Evolutionary conservation across 2,113 vertebrate species (phyloP).

Genomic region (Pluvialis apricaria): DNA sequence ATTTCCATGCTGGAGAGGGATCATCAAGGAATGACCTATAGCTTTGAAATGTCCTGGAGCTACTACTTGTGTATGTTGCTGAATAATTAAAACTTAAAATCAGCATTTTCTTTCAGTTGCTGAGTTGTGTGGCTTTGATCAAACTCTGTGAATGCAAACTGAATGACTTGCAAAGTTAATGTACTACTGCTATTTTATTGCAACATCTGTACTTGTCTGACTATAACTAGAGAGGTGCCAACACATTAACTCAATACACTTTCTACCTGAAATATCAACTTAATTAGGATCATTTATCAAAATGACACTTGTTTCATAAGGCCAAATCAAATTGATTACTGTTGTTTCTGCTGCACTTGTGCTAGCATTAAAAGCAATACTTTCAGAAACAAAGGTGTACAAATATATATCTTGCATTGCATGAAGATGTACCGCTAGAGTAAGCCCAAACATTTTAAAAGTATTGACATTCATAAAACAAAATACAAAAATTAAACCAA

Average conservation of each 20-base stretch:
- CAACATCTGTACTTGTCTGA: slow-evolving; percentile 66
- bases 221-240: slow-evolving; percentile 36
- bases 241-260: slow-evolving; percentile 64
- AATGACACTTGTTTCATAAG: slow-evolving; percentile 72
- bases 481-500: neutral
- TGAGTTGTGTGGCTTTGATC: slow-evolving; percentile 46
- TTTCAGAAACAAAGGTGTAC: slow-evolving; percentile 36
- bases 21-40: slow-evolving; percentile 53
- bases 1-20: slow-evolving; percentile 54
- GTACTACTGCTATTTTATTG: slow-evolving; percentile 13
- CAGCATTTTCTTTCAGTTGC: slow-evolving; percentile 16
- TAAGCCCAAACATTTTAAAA: neutral
- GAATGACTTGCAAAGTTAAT: slow-evolving; percentile 50
- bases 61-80: neutral
- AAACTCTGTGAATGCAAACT: slow-evolving; percentile 13
- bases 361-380: slow-evolving; percentile 39
- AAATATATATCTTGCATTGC: neutral
- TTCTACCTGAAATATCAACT: slow-evolving; percentile 70
- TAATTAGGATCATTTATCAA: slow-evolving; percentile 80
- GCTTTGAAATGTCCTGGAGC: slow-evolving; percentile 27
- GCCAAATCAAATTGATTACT: slow-evolving; percentile 74
- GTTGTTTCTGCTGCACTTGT: slow-evolving; percentile 38
- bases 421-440: neutral
- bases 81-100: slow-evolving; percentile 58
- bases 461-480: neutral